phyloP scores from a whole-genome alignment of 2,888 invertebrate genomes.

The Caenorhabditis zanzibari region DNA sequence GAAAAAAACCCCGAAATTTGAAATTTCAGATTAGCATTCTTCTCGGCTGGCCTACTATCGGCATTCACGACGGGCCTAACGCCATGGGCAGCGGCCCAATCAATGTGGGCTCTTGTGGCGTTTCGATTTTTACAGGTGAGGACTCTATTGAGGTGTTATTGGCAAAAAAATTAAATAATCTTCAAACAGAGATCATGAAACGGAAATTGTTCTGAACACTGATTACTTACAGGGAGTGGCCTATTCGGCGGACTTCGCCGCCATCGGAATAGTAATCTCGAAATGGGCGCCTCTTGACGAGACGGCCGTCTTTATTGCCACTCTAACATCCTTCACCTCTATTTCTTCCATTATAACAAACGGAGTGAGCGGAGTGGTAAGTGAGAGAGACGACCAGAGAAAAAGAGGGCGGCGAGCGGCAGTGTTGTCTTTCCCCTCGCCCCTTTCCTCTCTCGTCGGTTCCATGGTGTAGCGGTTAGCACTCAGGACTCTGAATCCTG shows the following conservation, averaged over 20 bases:
- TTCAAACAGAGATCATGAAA: background rate
- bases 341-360: conserved; percentile 77
- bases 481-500: conserved; percentile 78
- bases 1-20: background rate
- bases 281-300: conserved; percentile 79
- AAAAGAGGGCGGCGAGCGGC: background rate
- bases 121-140: conserved; percentile 74
- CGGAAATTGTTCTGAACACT: background rate
- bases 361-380: conserved; percentile 72
- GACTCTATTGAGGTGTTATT: too few species aligned
- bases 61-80: conserved; percentile 67
- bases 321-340: conserved; percentile 78
- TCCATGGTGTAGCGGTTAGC: conserved; percentile 77
- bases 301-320: conserved; percentile 77
- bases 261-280: conserved; percentile 72
- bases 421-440: conserved; percentile 5
- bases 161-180: too few species aligned
- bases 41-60: conserved; percentile 71
- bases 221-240: conserved; percentile 65
- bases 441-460: conserved; percentile 32
- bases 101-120: conserved; percentile 56
- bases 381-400: conserved; percentile 25
- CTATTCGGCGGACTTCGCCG: conserved; percentile 74
- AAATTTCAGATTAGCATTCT: conserved; percentile 67
- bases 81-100: conserved; percentile 66